phyloP scores from a whole-genome alignment of 2,797 vertebrate species.

The Chelidonichthys spinosus region DNA sequence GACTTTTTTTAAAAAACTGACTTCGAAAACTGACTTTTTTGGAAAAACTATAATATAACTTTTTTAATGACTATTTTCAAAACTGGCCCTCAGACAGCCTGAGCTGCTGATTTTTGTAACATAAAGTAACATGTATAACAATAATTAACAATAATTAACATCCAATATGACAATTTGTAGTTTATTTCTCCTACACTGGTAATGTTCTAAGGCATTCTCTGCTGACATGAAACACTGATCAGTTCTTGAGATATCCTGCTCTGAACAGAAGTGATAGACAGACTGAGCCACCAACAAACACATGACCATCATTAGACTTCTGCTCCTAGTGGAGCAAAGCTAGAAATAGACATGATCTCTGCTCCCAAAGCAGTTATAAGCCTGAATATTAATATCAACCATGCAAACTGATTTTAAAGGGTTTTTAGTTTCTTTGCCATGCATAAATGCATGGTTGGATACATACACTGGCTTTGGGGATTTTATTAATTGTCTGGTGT shows the following conservation, averaged over 20 bases:
- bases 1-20: too few species aligned
- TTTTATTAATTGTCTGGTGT: slow-evolving; percentile 14
- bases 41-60: too few species aligned
- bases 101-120: too few species aligned
- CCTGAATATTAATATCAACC: slow-evolving; percentile 2
- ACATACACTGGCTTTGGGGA: slow-evolving; percentile 20
- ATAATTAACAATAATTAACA: too few species aligned
- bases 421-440: neutral
- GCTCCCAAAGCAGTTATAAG: slow-evolving; percentile 11
- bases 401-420: slow-evolving; percentile 10
- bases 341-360: neutral
- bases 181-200: neutral
- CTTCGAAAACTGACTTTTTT: too few species aligned
- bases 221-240: neutral
- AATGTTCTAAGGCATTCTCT: too few species aligned
- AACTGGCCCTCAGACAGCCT: too few species aligned
- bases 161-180: too few species aligned
- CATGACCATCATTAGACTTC: neutral
- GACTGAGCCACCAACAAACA: slow-evolving; percentile 3
- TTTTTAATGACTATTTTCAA: too few species aligned
- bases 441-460: slow-evolving; percentile 7
- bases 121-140: too few species aligned
- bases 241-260: neutral
- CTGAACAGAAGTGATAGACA: neutral
- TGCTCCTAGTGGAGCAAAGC: slow-evolving; percentile 1